Evolutionary conservation across 2,888 invertebrate species (phyloP).

Genomic region (Polymixis flavicincta): DNA sequence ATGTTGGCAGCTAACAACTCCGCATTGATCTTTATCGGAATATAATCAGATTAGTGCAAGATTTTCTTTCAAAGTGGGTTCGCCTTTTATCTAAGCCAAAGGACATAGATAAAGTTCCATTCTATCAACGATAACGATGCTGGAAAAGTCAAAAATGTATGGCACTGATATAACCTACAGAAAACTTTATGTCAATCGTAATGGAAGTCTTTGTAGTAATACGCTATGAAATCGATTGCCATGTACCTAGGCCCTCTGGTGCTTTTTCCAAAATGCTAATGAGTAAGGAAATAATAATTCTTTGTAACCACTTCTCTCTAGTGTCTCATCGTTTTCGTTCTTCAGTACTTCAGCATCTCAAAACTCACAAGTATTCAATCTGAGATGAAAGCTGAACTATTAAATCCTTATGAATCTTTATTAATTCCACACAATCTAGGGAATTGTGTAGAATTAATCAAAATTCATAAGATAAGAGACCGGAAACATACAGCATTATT

Average conservation of each 20-base stretch:
- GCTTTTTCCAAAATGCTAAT: not conserved
- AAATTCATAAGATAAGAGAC: not conserved
- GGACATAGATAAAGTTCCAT: not conserved
- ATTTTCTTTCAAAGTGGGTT: not conserved
- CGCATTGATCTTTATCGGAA: not conserved
- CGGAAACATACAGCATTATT: slow-evolving; percentile 19
- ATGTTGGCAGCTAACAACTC: too few relatives aligned
- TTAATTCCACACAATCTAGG: not conserved
- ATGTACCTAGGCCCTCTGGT: not conserved
- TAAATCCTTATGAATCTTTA: not conserved
- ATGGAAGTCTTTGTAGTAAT: not conserved
- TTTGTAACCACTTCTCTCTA: not conserved
- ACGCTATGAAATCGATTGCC: not conserved
- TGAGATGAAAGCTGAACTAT: not conserved
- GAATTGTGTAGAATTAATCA: not conserved
- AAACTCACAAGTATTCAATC: not conserved
- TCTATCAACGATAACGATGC: not conserved
- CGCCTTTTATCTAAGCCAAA: not conserved
- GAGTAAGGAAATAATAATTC: not conserved
- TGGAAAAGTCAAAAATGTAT: not conserved
- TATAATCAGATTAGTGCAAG: not conserved
- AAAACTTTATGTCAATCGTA: not conserved
- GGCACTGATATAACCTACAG: not conserved
- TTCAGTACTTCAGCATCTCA: not conserved
- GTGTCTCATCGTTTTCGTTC: not conserved